phyloP scores from a whole-genome alignment of 2,797 vertebrate genomes.

The Paguma larvata region DNA sequence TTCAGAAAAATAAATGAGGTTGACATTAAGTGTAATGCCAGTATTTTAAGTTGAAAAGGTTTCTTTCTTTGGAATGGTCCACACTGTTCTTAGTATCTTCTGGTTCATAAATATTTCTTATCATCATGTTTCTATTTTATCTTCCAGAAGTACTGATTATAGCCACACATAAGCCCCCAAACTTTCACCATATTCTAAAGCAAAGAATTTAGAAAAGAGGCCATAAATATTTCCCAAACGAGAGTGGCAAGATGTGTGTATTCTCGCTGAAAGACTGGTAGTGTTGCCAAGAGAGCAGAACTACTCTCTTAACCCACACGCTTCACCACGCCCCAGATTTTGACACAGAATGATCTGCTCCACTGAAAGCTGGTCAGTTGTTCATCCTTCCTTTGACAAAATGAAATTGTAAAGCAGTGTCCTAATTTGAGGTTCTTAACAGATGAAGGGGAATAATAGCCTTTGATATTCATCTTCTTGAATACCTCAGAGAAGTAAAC shows the following conservation, averaged over 20 bases:
- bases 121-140: conserved; percentile 47
- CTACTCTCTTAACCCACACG: background rate
- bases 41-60: conserved; percentile 61
- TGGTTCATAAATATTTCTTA: conserved; percentile 60
- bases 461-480: conserved; percentile 66
- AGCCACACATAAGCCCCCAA: background rate
- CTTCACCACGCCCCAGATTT: background rate
- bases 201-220: conserved; percentile 63
- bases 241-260: background rate
- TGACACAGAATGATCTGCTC: background rate
- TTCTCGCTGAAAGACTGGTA: conserved; percentile 49
- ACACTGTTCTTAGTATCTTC: conserved; percentile 45
- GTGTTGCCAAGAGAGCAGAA: background rate
- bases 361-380: conserved; percentile 31
- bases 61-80: conserved; percentile 55
- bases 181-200: conserved; percentile 19
- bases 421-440: conserved; percentile 67
- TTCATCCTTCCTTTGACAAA: conserved; percentile 74
- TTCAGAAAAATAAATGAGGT: conserved; percentile 31
- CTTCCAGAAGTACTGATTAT: conserved; percentile 14
- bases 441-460: conserved; percentile 72
- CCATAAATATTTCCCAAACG: conserved; percentile 13
- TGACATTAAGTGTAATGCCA: background rate
- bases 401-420: conserved; percentile 66
- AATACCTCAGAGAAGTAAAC: conserved; percentile 65